Percentiles rank a stretch among this genome's conserved stretches.
Evolutionary conservation across 2,113 vertebrate genomes (phyloP).

Genomic region (Microcebus griseorufus): DNA sequence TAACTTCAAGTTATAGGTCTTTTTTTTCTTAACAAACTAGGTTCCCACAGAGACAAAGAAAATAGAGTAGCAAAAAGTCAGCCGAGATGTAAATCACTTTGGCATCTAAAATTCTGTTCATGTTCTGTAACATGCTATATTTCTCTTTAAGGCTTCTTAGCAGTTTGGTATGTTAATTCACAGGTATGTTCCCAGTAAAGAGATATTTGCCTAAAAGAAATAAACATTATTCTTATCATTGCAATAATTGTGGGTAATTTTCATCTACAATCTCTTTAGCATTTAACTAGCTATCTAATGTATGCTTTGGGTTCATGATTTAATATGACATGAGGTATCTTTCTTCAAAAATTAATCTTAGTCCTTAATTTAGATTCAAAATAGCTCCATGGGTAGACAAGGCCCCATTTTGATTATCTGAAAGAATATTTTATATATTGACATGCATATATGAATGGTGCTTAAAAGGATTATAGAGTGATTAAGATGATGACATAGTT

Average conservation of each 20-base stretch:
- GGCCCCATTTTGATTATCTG: neutral
- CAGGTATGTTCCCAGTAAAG: neutral
- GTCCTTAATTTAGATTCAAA: constrained; percentile 12
- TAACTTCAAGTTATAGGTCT: neutral
- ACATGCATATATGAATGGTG: neutral
- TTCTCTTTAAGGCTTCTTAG: neutral
- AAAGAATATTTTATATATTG: neutral
- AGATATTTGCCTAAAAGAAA: neutral
- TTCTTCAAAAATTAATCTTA: constrained; percentile 19
- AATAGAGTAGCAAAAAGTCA: constrained; percentile 35
- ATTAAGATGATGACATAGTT: neutral
- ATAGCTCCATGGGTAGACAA: neutral
- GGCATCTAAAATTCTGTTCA: neutral
- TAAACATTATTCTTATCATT: neutral
- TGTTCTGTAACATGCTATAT: neutral
- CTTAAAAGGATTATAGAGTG: neutral
- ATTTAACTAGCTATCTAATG: neutral
- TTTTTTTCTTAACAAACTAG: neutral
- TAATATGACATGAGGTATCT: neutral
- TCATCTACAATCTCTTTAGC: neutral
- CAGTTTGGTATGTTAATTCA: constrained; percentile 31
- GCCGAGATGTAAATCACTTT: constrained; percentile 25
- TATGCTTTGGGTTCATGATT: neutral
- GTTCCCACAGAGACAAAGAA: constrained; percentile 26
- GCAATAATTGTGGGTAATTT: neutral